Evolutionary conservation across 2,888 invertebrate species (phyloP).

Genomic region (Epirrita christyi): DNA sequence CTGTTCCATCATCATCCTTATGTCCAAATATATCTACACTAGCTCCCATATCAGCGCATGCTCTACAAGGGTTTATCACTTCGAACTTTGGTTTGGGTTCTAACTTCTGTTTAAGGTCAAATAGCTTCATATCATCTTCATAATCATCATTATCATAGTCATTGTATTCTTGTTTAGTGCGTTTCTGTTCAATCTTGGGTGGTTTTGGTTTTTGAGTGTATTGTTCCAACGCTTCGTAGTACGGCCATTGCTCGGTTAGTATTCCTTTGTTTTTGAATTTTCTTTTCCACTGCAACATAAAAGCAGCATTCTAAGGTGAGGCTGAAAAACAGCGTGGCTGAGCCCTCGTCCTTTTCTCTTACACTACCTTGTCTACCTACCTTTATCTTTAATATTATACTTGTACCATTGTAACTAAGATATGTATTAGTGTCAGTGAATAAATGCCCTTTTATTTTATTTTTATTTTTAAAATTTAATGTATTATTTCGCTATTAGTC

Average conservation of each 20-base stretch:
- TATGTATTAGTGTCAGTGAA: no score
- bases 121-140: slow-evolving; percentile 74
- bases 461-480: no score
- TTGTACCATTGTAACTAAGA: no score
- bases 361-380: no score
- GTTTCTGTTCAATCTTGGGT: slow-evolving; percentile 41
- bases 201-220: slow-evolving; percentile 54
- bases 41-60: slow-evolving; percentile 63
- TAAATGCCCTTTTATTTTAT: no score
- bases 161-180: slow-evolving; percentile 39
- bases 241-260: slow-evolving; percentile 75
- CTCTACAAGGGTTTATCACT: slow-evolving; percentile 58
- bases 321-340: no score
- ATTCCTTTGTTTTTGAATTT: slow-evolving; percentile 76
- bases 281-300: slow-evolving; percentile 69
- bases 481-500: no score
- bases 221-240: slow-evolving; percentile 64
- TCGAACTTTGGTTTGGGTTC: slow-evolving; percentile 55
- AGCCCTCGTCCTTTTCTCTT: no score
- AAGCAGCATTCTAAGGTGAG: no score
- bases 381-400: no score
- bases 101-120: slow-evolving; percentile 67
- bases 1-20: slow-evolving; percentile 58
- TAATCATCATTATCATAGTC: slow-evolving; percentile 55
- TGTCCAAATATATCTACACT: slow-evolving; percentile 63